Evolutionary conservation across 64 coral and sea anemone species (phyloP).

Genomic region (Cladopsammia gracilis): DNA sequence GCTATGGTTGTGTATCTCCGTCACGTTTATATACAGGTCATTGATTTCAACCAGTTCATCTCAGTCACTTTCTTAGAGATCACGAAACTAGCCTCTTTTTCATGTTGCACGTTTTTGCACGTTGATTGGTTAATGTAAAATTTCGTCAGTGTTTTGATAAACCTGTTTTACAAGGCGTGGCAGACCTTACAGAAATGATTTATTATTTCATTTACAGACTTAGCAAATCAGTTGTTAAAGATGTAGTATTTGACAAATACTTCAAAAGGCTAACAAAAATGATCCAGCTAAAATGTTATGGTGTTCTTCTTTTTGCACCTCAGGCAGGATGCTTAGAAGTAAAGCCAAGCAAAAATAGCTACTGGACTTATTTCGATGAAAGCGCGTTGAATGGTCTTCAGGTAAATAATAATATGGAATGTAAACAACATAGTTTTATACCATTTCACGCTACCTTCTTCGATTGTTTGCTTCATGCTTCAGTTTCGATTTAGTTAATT

Average conservation of each 20-base stretch:
- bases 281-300: no score
- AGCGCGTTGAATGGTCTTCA: no score
- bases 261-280: no score
- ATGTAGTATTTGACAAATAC: not conserved
- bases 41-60: not conserved
- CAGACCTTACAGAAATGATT: not conserved
- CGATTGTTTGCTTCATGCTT: no score
- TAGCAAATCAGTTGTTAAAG: not conserved
- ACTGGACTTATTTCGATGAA: no score
- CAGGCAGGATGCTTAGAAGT: no score
- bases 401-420: no score
- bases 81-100: not conserved
- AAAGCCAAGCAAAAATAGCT: no score
- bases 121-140: not conserved
- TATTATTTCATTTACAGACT: not conserved
- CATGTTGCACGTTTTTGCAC: not conserved
- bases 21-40: constrained; percentile 25
- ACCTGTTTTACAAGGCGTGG: not conserved
- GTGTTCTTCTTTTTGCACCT: no score
- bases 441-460: no score
- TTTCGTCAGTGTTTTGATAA: not conserved
- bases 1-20: not conserved
- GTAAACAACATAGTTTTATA: no score
- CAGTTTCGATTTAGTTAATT: no score
- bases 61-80: constrained; percentile 14